Conservation (phyloP, 2,888 invertebrate genomes). For the Orthosia incerta region DNA sequence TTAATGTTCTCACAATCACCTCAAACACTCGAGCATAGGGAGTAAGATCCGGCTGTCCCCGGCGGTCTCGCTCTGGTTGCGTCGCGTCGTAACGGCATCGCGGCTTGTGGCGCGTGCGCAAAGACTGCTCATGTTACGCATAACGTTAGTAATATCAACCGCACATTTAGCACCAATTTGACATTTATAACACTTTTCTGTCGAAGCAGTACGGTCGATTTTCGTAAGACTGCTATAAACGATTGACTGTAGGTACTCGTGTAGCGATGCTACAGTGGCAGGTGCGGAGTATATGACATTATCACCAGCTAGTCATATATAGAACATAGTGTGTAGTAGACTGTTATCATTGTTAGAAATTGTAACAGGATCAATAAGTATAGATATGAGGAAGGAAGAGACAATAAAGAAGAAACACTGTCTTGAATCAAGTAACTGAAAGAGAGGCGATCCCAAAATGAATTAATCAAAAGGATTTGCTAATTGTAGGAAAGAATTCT, state of each 20-base stretch:
- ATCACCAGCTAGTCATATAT: too few relatives aligned
- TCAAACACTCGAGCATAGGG: conserved; percentile 30
- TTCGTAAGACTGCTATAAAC: not conserved
- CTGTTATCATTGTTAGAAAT: not conserved
- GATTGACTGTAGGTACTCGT: not conserved
- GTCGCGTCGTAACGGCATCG: conserved; percentile 25
- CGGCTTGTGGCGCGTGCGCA: conserved; percentile 38
- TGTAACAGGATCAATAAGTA: not conserved
- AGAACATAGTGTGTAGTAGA: too few relatives aligned
- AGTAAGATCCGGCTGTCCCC: conserved; percentile 46
- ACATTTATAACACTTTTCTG: not conserved
- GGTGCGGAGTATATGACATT: conserved; percentile 16
- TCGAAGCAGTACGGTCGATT: not conserved
- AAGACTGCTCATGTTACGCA: conserved; percentile 23
- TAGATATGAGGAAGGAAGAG: not conserved
- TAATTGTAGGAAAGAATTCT: not conserved
- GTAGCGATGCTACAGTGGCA: not conserved
- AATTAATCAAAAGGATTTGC: not conserved
- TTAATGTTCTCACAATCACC: not conserved
- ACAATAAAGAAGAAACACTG: not conserved
- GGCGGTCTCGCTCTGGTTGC: conserved; percentile 59
- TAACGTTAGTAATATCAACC: conserved; percentile 15
- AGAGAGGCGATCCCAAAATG: not conserved
- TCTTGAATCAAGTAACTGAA: not conserved
- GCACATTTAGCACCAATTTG: not conserved